A percentile compares a stretch with the other conserved stretches of the same genome.
Evolutionary conservation across 2,797 vertebrate genomes (phyloP).

Genomic region (Protonibea diacanthus): DNA sequence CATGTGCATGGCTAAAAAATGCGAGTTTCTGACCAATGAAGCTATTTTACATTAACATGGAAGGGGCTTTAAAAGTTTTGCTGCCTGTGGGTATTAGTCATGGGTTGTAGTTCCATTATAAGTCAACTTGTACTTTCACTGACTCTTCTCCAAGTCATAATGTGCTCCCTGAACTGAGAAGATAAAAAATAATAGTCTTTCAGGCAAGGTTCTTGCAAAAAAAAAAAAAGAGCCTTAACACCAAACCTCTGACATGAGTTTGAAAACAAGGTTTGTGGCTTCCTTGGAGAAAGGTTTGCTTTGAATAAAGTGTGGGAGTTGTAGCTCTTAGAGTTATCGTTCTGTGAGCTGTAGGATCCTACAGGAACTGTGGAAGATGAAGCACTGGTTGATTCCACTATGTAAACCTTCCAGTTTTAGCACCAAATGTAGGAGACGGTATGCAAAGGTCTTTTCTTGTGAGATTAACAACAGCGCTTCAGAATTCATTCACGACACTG

Average conservation of each 20-base stretch:
- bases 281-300: slow-evolving; percentile 63
- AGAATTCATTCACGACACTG: slow-evolving; percentile 1
- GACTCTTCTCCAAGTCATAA: slow-evolving; percentile 82
- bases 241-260: slow-evolving; percentile 73
- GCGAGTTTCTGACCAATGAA: slow-evolving; percentile 70
- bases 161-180: slow-evolving; percentile 85
- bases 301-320: slow-evolving; percentile 70
- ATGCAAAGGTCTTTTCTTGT: slow-evolving; percentile 15
- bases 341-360: slow-evolving; percentile 45
- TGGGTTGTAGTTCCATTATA: slow-evolving; percentile 86
- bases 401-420: slow-evolving; percentile 54
- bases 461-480: slow-evolving; percentile 39
- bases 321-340: slow-evolving; percentile 59
- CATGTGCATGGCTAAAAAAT: slow-evolving; percentile 59
- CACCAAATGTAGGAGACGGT: slow-evolving; percentile 23
- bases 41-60: slow-evolving; percentile 72
- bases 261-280: slow-evolving; percentile 73
- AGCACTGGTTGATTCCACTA: slow-evolving; percentile 50
- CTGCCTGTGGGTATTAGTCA: slow-evolving; percentile 85
- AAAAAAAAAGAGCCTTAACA: slow-evolving; percentile 68
- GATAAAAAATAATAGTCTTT: slow-evolving; percentile 87
- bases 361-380: slow-evolving; percentile 52
- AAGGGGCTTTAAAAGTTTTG: slow-evolving; percentile 81
- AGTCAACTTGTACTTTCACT: slow-evolving; percentile 83
- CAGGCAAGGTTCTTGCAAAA: slow-evolving; percentile 70